Evolutionary conservation across 2,888 invertebrate genomes (phyloP).

Genomic region (Steinernema scapterisci): DNA sequence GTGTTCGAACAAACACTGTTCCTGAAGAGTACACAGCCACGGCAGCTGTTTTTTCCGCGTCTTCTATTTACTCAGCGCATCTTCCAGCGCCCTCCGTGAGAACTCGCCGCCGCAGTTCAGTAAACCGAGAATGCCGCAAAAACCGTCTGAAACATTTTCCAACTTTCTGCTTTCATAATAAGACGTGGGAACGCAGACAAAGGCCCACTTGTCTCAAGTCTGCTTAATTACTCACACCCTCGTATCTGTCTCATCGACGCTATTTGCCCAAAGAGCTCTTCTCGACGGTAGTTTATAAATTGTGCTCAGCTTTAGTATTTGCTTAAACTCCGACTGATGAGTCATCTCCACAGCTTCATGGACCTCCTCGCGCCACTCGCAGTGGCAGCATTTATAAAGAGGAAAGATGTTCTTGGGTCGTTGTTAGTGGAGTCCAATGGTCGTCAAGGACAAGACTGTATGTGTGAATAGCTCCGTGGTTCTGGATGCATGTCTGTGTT

Average conservation of each 20-base stretch:
- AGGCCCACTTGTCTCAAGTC: background rate
- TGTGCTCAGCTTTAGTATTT: background rate
- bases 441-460: conserved; percentile 21
- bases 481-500: background rate
- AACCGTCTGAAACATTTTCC: background rate
- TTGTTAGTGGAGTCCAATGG: background rate
- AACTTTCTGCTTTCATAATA: background rate
- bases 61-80: background rate
- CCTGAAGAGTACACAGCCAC: background rate
- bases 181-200: background rate
- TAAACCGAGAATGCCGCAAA: background rate
- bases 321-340: conserved; percentile 17
- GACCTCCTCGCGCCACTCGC: background rate
- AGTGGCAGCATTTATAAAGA: background rate
- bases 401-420: background rate
- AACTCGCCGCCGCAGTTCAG: background rate
- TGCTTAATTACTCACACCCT: background rate
- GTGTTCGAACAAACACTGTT: background rate
- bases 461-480: background rate
- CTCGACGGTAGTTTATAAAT: conserved; percentile 23
- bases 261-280: conserved; percentile 24
- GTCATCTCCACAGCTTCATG: background rate
- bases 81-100: background rate
- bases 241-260: background rate
- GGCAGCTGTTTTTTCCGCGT: background rate